Evolutionary conservation across 2,888 invertebrate genomes (phyloP).

Genomic region (Mythimna loreyi): DNA sequence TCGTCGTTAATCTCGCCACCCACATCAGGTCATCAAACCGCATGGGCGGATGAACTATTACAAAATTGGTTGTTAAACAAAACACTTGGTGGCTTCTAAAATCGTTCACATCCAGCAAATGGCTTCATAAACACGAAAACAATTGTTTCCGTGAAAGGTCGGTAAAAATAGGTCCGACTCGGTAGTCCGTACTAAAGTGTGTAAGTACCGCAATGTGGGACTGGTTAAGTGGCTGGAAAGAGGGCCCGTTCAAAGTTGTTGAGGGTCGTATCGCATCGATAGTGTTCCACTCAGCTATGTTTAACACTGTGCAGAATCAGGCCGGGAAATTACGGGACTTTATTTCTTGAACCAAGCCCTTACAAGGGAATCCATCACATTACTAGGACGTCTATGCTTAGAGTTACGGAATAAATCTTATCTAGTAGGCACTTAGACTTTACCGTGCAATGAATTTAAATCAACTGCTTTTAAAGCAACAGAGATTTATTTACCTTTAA

Average conservation of each 20-base stretch:
- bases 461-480: slow-evolving; percentile 31
- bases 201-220: slow-evolving; percentile 52
- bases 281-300: slow-evolving; percentile 44
- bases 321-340: slow-evolving; percentile 44
- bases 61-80: slow-evolving; percentile 53
- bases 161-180: slow-evolving; percentile 36
- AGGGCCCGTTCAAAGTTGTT: slow-evolving; percentile 47
- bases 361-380: slow-evolving; percentile 41
- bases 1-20: slow-evolving; percentile 38
- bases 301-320: slow-evolving; percentile 37
- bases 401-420: slow-evolving; percentile 19
- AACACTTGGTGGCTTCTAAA: slow-evolving; percentile 33
- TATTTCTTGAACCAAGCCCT: slow-evolving; percentile 24
- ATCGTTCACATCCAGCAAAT: slow-evolving; percentile 47
- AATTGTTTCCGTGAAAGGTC: slow-evolving; percentile 40
- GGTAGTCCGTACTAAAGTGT: slow-evolving; percentile 22
- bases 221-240: slow-evolving; percentile 58
- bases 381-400: slow-evolving; percentile 29
- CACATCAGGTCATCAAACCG: slow-evolving; percentile 57
- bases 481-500: slow-evolving; percentile 9
- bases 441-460: slow-evolving; percentile 48
- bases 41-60: slow-evolving; percentile 55
- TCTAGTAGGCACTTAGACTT: slow-evolving; percentile 24
- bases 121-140: slow-evolving; percentile 44
- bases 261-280: slow-evolving; percentile 45